Base-by-base conservation (phyloP, 2,113 vertebrate species). In the Pterocles burchelli region DNA sequence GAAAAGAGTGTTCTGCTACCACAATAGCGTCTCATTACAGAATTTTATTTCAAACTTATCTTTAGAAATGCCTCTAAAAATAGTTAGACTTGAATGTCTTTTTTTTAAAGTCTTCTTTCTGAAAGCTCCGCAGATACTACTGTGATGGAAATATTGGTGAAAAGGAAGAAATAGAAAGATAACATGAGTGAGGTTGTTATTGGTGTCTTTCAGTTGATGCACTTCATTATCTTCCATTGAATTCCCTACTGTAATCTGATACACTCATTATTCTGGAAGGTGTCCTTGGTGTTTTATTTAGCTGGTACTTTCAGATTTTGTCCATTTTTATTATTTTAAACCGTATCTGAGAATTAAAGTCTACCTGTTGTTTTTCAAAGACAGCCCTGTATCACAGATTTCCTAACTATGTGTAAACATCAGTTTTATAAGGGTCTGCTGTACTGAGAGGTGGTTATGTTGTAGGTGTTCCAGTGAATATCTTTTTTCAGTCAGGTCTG, bases 161-260 rank as follows among this genome's bases (percentile, higher is more conserved):
- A 95, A 80, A 43, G 34, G 46, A 82, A 80, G 65, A 70, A 92
- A 76, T 10, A 82, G 48, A 79, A 75, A 92, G 85, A 73, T 72
- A 85, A 29, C 45, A 11, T 5, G 13, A 38, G 7, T 36, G 12
- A 7, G 20, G 38, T 88, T 66, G 31, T 88, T 78, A 52, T 0
- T 85, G 55, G 28, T 92, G 48, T 67, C 38, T 84, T 85, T 81
- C 65, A 88, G 22, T 96, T 82, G 66, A 73, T 51, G 8, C 70
- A 36, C 28, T 85, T 96, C 29, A 76, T 89, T 93, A 85, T 74
- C 8, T 95, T 93, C 31, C 70, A 5, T 41, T 91, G 79, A 90
- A 95, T 54, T 76, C 45, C 18, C 18, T 90, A 4, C 85, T 93
- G 85, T 89, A 57, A 73, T 62, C 46, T 61, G 82, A 31, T 74